Evolutionary conservation across 1,140 invertebrate species (phyloP), one percentile per base, ranked within the genome.

Genomic region (Camponotus pennsylvanicus): DNA sequence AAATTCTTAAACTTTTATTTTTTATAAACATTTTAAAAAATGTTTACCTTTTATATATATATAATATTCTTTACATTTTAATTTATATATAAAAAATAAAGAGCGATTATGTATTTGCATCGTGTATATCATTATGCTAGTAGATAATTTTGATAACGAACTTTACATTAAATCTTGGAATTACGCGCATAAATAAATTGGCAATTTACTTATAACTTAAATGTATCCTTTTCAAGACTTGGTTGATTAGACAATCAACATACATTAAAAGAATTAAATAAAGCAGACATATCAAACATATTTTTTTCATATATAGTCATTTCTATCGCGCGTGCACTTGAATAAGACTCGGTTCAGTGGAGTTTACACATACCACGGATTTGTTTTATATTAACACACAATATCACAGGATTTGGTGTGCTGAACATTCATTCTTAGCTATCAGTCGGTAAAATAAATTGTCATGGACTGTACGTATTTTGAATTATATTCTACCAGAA

Each of bases 331-430:
- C 79, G 40, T 75, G 55, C 79, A 49, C 67, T 13, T 83, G 69
- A 83, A 83, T 75, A 83, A 83, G 79, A 83, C 45, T 83, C 79
- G 79, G 79, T 83, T 42, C 79, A 83, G 13, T 83, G 57, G 42
- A 80, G 40, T 83, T 61, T 61, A 42, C 52, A 75, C 32, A n/a
- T 75, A 83, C 69, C 40, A 63, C 55, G 79, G 79, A 75, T 83
- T 83, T 83, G 79, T 83, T 83, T 83, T 83, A 83, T 83, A 83
- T 83, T 83, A 83, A 83, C 18, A 75, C 55, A 75, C 79, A 83
- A 83, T 70, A 83, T 73, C 79, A 83, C 0, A 15, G 79, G 79
- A 83, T 83, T 83, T 75, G 79, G 79, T 75, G 79, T 75, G 69
- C 79, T 82, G 79, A 82, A 61, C 79, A 83, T 83, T 61, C 69